Evolutionary conservation across 2,113 vertebrate genomes (phyloP).

Genomic region (Romanogobio albipinnatus): DNA sequence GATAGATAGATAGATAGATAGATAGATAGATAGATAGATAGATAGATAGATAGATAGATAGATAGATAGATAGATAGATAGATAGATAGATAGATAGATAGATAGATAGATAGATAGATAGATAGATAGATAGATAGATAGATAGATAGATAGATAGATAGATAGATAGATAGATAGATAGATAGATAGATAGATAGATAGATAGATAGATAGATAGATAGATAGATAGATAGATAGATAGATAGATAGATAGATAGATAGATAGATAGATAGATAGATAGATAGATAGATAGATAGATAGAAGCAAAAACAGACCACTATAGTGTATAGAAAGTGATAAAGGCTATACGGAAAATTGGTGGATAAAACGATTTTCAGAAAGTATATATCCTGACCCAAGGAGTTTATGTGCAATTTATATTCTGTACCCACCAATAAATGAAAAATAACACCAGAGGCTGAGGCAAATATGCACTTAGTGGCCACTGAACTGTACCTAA

Average conservation of each 20-base stretch:
- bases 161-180: neutral
- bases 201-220: neutral
- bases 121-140: no score
- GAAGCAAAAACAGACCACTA: neutral
- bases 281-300: neutral
- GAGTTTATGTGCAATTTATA: slow-evolving; percentile 58
- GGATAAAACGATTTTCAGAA: slow-evolving; percentile 20
- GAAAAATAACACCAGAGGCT: slow-evolving; percentile 49
- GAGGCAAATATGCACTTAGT: slow-evolving; percentile 48
- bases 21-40: no score
- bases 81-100: no score
- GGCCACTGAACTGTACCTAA: slow-evolving; percentile 60
- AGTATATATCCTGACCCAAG: slow-evolving; percentile 51
- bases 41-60: no score
- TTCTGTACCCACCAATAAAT: slow-evolving; percentile 55
- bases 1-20: no score
- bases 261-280: neutral
- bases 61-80: no score
- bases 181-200: no score
- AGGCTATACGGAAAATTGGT: neutral
- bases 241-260: neutral
- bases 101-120: no score
- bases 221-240: neutral
- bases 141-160: no score
- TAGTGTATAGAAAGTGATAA: neutral